phyloP scores from a whole-genome alignment of 2,888 invertebrate genomes.

The Melinaea menophilus region DNA sequence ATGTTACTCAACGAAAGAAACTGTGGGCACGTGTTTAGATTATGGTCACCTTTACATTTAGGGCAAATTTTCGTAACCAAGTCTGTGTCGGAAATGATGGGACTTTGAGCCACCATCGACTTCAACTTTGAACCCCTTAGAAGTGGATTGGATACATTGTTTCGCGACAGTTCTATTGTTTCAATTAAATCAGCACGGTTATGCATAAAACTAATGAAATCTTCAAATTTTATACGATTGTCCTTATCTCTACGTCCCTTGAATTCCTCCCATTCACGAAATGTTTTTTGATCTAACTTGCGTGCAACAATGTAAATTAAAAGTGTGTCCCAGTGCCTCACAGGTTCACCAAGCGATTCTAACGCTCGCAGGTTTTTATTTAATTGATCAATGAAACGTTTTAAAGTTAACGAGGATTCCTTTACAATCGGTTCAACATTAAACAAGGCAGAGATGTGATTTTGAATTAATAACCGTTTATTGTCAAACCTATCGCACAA shows the following conservation, averaged over 20 bases:
- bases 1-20: too few species aligned
- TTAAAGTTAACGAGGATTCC: constrained; percentile 12
- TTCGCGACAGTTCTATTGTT: too few species aligned
- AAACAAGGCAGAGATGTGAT: constrained; percentile 25
- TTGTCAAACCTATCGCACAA: constrained; percentile 18
- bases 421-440: constrained; percentile 14
- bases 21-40: too few species aligned
- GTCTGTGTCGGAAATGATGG: not conserved
- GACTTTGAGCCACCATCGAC: too few species aligned
- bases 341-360: constrained; percentile 17
- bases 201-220: too few species aligned
- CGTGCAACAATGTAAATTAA: constrained; percentile 18
- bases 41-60: too few species aligned
- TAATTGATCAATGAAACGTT: constrained; percentile 7
- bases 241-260: constrained; percentile 8
- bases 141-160: too few species aligned
- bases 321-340: constrained; percentile 14
- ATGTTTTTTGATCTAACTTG: constrained; percentile 19
- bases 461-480: constrained; percentile 22
- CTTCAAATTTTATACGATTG: too few species aligned
- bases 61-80: too few species aligned
- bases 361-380: constrained; percentile 19
- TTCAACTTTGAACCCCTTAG: too few species aligned
- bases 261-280: constrained; percentile 22
- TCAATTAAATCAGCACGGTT: too few species aligned